Evolutionary conservation across 2,888 invertebrate species (phyloP).

Genomic region (Troides aeacus): DNA sequence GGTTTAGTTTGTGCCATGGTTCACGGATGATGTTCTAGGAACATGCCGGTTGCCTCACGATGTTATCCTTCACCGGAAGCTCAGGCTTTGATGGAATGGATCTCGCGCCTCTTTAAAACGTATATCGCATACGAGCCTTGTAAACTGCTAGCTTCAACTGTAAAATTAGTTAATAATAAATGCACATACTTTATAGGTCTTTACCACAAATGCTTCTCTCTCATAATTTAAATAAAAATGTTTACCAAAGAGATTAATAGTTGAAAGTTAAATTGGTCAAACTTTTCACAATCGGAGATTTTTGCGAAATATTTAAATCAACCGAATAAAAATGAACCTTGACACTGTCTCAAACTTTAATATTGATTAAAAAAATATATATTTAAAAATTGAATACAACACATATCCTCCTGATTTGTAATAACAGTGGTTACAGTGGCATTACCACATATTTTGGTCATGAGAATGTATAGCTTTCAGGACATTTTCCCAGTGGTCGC

Average conservation of each 20-base stretch:
- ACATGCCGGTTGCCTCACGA: too few species aligned
- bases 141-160: too few species aligned
- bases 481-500: constrained; percentile 84
- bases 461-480: constrained; percentile 79
- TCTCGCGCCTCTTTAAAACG: too few species aligned
- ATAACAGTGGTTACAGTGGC: constrained; percentile 63
- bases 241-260: neutral
- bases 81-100: too few species aligned
- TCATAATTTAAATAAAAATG: neutral
- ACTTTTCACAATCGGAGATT: neutral
- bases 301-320: neutral
- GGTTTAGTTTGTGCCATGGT: too few species aligned
- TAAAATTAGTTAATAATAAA: too few species aligned
- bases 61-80: too few species aligned
- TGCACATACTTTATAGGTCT: too few species aligned
- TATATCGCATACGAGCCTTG: too few species aligned
- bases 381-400: constrained; percentile 70
- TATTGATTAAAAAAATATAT: constrained; percentile 43
- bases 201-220: too few species aligned
- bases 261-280: neutral
- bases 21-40: too few species aligned
- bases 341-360: constrained; percentile 39
- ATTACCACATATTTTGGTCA: constrained; percentile 79
- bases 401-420: constrained; percentile 61
- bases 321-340: neutral